Evolutionary conservation across 2,797 vertebrate genomes (phyloP).

Genomic region (Malacoctenus gilli): DNA sequence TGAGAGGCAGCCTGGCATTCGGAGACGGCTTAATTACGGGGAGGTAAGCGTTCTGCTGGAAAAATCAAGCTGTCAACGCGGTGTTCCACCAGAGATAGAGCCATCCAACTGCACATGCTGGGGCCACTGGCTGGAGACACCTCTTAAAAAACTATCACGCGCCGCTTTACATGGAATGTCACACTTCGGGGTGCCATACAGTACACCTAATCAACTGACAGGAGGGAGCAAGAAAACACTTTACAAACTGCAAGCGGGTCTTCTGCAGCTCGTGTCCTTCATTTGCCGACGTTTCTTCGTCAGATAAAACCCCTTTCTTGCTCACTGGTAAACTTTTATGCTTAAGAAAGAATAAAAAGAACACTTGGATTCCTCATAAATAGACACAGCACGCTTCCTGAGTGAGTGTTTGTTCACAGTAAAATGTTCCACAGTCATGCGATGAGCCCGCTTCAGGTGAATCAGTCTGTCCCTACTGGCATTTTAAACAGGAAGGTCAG

Average conservation of each 20-base stretch:
- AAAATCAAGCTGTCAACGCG: conserved; percentile 57
- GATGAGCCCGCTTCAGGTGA: conserved; percentile 17
- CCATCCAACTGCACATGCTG: conserved; percentile 51
- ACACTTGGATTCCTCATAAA: no score
- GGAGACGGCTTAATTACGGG: conserved; percentile 43
- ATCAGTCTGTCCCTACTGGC: conserved; percentile 36
- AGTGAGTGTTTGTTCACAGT: conserved; percentile 8
- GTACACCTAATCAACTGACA: conserved; percentile 64
- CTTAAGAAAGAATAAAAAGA: no score
- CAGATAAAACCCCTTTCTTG: conserved; percentile 16
- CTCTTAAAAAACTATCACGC: conserved; percentile 72
- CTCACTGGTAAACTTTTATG: no score
- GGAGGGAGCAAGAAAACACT: conserved; percentile 31
- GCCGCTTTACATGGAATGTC: conserved; percentile 67
- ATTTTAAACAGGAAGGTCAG: conserved; percentile 52
- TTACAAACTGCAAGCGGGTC: conserved; percentile 13
- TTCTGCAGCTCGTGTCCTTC: conserved; percentile 11
- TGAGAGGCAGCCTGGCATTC: conserved; percentile 35
- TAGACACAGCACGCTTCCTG: no score
- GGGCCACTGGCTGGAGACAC: conserved; percentile 59
- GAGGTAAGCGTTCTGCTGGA: conserved; percentile 29
- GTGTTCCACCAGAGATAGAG: conserved; percentile 46
- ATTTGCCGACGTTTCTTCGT: conserved; percentile 12
- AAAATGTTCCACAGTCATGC: conserved; percentile 24
- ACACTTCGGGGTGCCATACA: conserved; percentile 54